Evolutionary conservation across 2,888 invertebrate species (phyloP).

Genomic region (Xanthostigma xanthostigma): DNA sequence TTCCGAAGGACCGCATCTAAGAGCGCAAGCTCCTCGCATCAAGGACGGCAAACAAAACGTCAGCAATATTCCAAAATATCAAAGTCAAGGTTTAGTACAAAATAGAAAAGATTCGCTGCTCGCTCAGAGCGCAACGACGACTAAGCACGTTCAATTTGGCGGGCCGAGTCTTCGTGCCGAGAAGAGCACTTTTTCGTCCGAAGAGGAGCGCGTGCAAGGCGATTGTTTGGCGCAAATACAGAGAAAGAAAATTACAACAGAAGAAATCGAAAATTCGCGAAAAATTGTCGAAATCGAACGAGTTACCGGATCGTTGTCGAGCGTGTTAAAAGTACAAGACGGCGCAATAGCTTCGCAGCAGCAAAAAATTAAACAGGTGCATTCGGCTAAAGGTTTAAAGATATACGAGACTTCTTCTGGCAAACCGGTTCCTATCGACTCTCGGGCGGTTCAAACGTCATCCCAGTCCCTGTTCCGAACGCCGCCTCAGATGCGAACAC

Average conservation of each 20-base stretch:
- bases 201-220: not conserved
- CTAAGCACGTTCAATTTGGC: too few relatives aligned
- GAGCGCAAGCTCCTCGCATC: conserved; percentile 47
- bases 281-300: conserved; percentile 44
- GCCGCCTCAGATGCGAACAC: not conserved
- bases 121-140: conserved; percentile 13
- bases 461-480: not conserved
- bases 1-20: conserved; percentile 31
- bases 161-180: too few relatives aligned
- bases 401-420: conserved; percentile 3
- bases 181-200: not conserved
- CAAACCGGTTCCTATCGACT: not conserved
- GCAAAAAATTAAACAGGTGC: not conserved
- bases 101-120: conserved; percentile 23
- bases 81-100: conserved; percentile 14
- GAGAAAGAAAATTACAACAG: conserved; percentile 44
- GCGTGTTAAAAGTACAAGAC: not conserved
- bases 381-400: conserved; percentile 4
- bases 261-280: conserved; percentile 50
- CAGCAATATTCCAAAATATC: conserved; percentile 24
- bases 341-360: not conserved
- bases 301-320: conserved; percentile 21
- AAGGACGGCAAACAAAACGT: conserved; percentile 32
- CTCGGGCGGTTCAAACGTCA: not conserved
- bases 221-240: conserved; percentile 35